A percentile compares a stretch with the other conserved stretches of the same genome.
These are phyloP conservation scores for Chaetodon trifasciatus DNA, from an alignment of 2,797 vertebrate genomes.

Conservation along the genomic window DNA sequence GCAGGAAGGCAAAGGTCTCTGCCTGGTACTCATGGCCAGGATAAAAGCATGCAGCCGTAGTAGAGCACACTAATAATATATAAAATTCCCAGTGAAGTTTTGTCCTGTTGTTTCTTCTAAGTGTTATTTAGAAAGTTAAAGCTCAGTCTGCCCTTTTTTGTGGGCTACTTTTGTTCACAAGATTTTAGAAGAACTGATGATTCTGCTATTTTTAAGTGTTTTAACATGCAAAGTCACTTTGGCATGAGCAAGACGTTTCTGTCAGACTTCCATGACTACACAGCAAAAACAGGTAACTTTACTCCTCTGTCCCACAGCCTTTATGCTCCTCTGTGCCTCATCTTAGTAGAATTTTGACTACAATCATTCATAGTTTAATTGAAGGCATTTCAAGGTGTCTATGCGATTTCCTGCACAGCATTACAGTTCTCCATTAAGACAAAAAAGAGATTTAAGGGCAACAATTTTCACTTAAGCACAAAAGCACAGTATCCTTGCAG, in stretches of 20 bases:
- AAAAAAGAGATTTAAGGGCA: constrained; percentile 17
- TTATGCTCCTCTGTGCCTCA: constrained; percentile 5
- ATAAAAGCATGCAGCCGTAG: background rate
- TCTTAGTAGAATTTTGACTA: constrained; percentile 8
- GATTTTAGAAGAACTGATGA: background rate
- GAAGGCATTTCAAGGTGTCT: constrained; percentile 27
- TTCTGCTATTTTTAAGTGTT: constrained; percentile 25
- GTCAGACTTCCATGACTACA: constrained; percentile 25
- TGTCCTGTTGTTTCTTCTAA: background rate
- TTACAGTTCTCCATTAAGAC: constrained; percentile 20
- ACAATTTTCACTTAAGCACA: constrained; percentile 45
- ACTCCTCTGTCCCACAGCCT: background rate
- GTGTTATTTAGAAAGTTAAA: background rate
- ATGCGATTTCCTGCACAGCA: constrained; percentile 30
- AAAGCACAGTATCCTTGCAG: constrained; percentile 63
- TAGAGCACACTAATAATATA: background rate
- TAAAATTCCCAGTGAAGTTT: background rate
- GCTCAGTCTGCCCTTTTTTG: background rate
- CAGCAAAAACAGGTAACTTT: constrained; percentile 36
- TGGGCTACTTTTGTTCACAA: background rate
- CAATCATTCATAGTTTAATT: constrained; percentile 38
- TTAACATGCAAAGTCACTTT: constrained; percentile 39
- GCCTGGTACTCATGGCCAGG: constrained; percentile 31
- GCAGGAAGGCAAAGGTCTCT: constrained; percentile 43
- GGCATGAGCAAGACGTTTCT: constrained; percentile 13